Evolutionary conservation across 2,113 vertebrate genomes (phyloP), one percentile per base, ranked within the genome.

Genomic region (Prinia subflava): DNA sequence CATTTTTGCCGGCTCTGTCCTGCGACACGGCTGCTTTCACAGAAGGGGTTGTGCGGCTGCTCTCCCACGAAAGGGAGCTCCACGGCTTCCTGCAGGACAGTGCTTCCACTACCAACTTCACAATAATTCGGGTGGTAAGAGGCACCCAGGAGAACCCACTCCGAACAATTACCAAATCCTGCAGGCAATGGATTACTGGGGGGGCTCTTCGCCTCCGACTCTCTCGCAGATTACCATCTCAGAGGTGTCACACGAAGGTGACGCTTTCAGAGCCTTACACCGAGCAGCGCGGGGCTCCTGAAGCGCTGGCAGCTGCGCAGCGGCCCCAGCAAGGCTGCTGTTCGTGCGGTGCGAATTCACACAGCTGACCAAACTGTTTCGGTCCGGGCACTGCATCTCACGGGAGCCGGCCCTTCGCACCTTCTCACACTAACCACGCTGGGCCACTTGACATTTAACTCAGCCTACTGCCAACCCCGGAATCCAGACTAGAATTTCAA

Each of bases 271-370:
- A 89, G 53, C 53, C 44, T 44, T 13, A 30, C 10, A 13, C 15
- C 15, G 39, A 60, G 55, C 63, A 52, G 19, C 11, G 4, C 4
- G 11, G 15, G 27, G 31, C n/a, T 77, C 39, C 64, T 49, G 24
- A 60, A 31, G 25, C 65, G 41, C 3, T n/a, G 1, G 21, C 44
- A 31, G 22, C 4, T 13, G 68, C 2, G 15, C 67, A 74, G n/a
- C n/a, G 19, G 23, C 71, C 81, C 28, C 73, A 18, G 81, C 69
- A 35, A 60, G 9, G 19, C 0, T 42, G 28, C 39, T 37, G 53
- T 20, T 30, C 1, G 37, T 0, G 10, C 27, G 7, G 20, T 1
- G n/a, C 42, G 19, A 53, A 60, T 22, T 8, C 1, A 41, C 31
- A 7, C 2, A 2, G 27, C 0, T 3, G 8, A 13, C 35, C 52